Evolutionary conservation across 2,113 vertebrate genomes (phyloP).

Genomic region (Mormoops blainvillei): DNA sequence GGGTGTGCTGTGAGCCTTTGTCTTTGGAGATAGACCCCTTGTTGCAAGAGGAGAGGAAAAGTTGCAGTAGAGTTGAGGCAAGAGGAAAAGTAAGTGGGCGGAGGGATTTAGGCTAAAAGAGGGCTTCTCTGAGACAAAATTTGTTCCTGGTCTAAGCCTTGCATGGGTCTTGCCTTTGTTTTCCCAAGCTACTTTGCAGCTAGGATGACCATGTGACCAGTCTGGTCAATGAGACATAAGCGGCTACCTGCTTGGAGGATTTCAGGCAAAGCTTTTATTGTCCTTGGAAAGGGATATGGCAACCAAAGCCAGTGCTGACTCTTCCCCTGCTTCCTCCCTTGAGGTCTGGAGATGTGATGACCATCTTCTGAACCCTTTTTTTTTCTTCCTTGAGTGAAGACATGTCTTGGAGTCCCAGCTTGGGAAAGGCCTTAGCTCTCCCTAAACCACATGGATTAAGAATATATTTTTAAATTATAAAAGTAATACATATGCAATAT

Average conservation of each 20-base stretch:
- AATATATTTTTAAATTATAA: not conserved
- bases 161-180: too few species aligned
- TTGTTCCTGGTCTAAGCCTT: not conserved
- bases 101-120: not conserved
- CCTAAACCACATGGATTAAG: not conserved
- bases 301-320: not conserved
- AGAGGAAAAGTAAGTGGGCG: not conserved
- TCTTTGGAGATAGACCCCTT: not conserved
- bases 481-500: not conserved
- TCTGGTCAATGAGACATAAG: not conserved
- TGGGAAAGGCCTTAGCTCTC: not conserved
- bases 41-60: not conserved
- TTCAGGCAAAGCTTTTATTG: not conserved
- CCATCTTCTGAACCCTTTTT: not conserved
- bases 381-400: not conserved
- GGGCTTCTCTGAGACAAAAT: not conserved
- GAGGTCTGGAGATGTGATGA: not conserved
- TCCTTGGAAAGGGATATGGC: not conserved
- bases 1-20: not conserved
- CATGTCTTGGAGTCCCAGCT: not conserved
- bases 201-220: not conserved
- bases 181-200: not conserved
- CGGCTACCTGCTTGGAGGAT: too few species aligned
- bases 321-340: not conserved
- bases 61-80: not conserved